Evolutionary conservation across 1,140 invertebrate species (phyloP), one percentile per base, ranked within the genome.

Genomic region (Conus betulinus): DNA sequence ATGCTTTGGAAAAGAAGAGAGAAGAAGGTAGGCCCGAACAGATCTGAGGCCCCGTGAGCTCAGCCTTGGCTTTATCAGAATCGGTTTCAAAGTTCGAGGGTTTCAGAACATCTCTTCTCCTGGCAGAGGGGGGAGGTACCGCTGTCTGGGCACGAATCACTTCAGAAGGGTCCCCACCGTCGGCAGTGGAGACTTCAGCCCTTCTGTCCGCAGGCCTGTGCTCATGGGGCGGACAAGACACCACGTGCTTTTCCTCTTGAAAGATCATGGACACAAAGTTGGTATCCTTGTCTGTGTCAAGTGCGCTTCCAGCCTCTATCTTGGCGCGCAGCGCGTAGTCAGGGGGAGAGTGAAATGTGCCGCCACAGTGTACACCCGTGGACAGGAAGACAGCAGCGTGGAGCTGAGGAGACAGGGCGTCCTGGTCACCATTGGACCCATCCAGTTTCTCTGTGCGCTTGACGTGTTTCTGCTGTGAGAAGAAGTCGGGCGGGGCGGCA

Each of bases 371-470:
- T 52, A 86, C 88, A 3, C 87, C 87, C 25, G 84, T 82, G 52
- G 87, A 87, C 85, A 87, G 84, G 53, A 87, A 90, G 17, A 88
- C 89, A 4, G 82, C 89, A 52, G 84, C 63, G 13, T 87, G 86
- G n/a, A 90, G 63, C 15, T 88, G 84, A 60, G 87, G 87, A 57
- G 89, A 90, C 25, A 88, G 86, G 20, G 85, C 23, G 60, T 90
- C 89, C 74, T 79, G 23, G 78, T 90, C 89, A 27, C 71, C 25
- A 27, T 82, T 84, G 23, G 60, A 86, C 23, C 25, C 78, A 0
- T 71, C 67, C 84, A 79, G 60, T 52, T 88, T 71, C 67, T 55
- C 57, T 79, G 85, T 79, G 57, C 86, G 85, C 57, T 86, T 84
- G 67, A 76, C 74, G 74, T 88, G 6, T 82, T 52, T 76, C 82